A percentile compares a stretch with the other conserved stretches of the same genome.
These are phyloP conservation scores for Pelecanoides urinatrix DNA, from an alignment of 2,113 vertebrate species.

Conservation along the genomic window DNA sequence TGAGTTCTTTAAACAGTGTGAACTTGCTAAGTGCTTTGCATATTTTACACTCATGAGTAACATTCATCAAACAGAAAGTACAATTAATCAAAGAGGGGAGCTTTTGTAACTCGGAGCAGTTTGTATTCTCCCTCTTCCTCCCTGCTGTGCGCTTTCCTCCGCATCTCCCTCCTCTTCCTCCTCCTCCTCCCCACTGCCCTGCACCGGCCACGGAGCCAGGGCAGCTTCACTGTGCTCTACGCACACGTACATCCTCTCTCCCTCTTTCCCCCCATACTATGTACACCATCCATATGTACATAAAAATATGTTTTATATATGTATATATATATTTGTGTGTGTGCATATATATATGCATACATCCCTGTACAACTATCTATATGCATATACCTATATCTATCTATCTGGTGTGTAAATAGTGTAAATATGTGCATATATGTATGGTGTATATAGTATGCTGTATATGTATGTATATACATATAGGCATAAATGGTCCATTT, in stretches of 20 bases:
- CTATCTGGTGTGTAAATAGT: background rate
- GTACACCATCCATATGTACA: background rate
- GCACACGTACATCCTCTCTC: no score
- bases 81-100: constrained; percentile 58
- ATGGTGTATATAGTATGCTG: background rate
- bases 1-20: constrained; percentile 65
- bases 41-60: constrained; percentile 58
- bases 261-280: background rate
- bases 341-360: background rate
- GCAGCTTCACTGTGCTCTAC: background rate
- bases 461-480: background rate
- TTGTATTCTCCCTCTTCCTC: background rate
- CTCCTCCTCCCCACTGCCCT: background rate
- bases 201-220: background rate
- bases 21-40: constrained; percentile 65
- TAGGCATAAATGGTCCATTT: background rate
- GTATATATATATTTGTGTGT: background rate
- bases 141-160: background rate
- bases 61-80: constrained; percentile 66
- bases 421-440: background rate
- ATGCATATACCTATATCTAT: background rate
- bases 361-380: no score
- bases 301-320: background rate
- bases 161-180: background rate
- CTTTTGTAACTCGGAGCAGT: background rate